Evolutionary conservation across 1,140 invertebrate species (phyloP), one percentile per base, ranked within the genome.

Genomic region (Bombus soroeensis): DNA sequence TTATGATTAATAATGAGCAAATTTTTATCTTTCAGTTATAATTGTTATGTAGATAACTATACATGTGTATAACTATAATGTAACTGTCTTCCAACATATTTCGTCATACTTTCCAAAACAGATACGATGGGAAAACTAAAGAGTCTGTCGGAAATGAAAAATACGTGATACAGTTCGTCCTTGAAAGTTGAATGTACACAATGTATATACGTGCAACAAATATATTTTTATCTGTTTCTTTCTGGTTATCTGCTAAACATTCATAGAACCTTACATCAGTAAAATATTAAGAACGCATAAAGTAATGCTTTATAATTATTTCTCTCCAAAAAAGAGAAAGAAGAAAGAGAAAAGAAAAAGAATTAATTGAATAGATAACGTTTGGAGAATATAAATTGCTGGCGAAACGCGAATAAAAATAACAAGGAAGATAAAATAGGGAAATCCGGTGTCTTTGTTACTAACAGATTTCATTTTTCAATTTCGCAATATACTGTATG

Each of bases 371-470:
- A 83, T 12, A 2, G 73, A 41, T 22, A 32, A 66, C 59, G 62
- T 77, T 77, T 22, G 12, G 3, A 22, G 62, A 76, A 83, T 83
- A 57, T 18, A 75, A 82, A 82, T 3, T 39, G 28, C 22, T 13
- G 15, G 28, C 25, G 25, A 32, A 37, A 8, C 13, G 39, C 8
- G 59, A 78, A 78, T 64, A 43, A 78, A 43, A 66, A 25, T 83
- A 39, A 32, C 28, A n/a, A 39, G 37, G 28, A 64, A 64, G 41
- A 74, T 71, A 70, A 81, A 78, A 9, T 12, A 62, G 22, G 34
- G 59, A 66, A 78, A 78, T 64, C 28, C 59, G n/a, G 9, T 9
- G 59, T 68, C n/a, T 79, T 79, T 34, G 76, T 68, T n/a, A 9
- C 32, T 43, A 34, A 25, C 8, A 28, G 8, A 68, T 32, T 75